Percentiles rank a stretch among this genome's conserved stretches.
phyloP scores from a whole-genome alignment of 1,140 invertebrate genomes.

The Bombus confusus region DNA sequence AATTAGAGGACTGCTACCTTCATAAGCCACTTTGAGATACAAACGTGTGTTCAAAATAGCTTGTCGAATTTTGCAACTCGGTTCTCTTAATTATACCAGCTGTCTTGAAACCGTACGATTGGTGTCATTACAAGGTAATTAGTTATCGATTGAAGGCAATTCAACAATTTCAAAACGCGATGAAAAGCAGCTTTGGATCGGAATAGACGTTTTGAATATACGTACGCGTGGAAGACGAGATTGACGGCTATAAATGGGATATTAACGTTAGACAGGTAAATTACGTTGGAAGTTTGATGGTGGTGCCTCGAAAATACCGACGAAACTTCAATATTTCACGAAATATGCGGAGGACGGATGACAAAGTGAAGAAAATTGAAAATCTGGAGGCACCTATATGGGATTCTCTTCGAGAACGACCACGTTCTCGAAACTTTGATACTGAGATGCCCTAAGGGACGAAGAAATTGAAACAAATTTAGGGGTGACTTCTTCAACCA shows the following conservation, averaged over 20 bases:
- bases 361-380: conserved; percentile 13
- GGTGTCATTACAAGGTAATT: neutral
- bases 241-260: neutral
- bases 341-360: neutral
- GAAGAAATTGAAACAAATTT: conserved; percentile 1
- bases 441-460: no score
- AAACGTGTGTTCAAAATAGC: neutral
- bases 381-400: neutral
- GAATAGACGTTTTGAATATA: neutral
- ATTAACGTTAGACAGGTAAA: neutral
- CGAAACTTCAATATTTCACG: conserved; percentile 3
- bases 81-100: neutral
- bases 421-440: neutral
- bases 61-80: neutral
- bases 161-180: neutral
- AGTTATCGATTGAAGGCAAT: neutral
- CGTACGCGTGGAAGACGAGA: no score
- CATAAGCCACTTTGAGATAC: neutral
- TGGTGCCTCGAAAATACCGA: neutral
- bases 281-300: neutral
- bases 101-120: neutral
- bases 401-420: neutral
- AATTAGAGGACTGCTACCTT: neutral
- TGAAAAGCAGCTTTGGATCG: neutral
- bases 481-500: neutral